phyloP scores from a whole-genome alignment of 2,888 invertebrate genomes.

The Osedax fenrisi region DNA sequence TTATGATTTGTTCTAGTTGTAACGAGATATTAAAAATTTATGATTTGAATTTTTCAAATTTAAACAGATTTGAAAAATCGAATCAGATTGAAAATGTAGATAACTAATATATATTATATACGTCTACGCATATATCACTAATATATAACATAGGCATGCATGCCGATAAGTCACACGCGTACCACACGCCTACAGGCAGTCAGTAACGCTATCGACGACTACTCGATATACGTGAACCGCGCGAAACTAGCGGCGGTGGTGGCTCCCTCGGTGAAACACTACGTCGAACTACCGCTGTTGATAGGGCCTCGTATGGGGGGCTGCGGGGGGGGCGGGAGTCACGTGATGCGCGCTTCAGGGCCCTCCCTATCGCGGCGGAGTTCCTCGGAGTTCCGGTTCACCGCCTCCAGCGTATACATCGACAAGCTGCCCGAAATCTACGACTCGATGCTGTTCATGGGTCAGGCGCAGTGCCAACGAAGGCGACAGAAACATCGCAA shows the following conservation, averaged over 20 bases:
- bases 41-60: too few relatives aligned
- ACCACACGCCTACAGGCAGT: not conserved
- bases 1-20: too few relatives aligned
- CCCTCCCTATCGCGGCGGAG: not conserved
- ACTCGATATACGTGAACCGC: not conserved
- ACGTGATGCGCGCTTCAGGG: not conserved
- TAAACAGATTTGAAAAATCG: too few relatives aligned
- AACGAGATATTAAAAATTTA: too few relatives aligned
- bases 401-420: not conserved
- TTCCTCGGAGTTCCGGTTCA: not conserved
- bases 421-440: constrained; percentile 15
- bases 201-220: not conserved
- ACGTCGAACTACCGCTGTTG: not conserved
- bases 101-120: too few relatives aligned
- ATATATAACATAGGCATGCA: too few relatives aligned
- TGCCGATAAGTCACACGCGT: too few relatives aligned
- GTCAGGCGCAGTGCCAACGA: constrained; percentile 6
- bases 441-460: constrained; percentile 14
- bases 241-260: not conserved
- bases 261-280: not conserved
- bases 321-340: not conserved
- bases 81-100: too few relatives aligned
- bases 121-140: too few relatives aligned
- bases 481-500: not conserved
- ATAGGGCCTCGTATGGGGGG: not conserved